Percentiles rank a stretch among this genome's conserved stretches.
Evolutionary conservation across 1,140 invertebrate genomes (phyloP).

Genomic region (Trinorchestia longiramus): DNA sequence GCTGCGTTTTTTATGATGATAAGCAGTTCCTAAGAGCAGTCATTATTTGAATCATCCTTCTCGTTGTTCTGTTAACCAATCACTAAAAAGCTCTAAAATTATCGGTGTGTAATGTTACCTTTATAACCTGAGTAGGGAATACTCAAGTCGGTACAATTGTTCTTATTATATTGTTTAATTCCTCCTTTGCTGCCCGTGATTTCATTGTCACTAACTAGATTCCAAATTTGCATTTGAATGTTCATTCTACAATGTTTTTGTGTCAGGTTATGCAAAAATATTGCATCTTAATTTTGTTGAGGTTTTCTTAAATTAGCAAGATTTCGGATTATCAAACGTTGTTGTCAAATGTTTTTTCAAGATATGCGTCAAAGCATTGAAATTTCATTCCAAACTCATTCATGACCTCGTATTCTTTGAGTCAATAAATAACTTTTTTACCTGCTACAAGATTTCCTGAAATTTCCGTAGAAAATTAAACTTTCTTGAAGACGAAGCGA

Average conservation of each 20-base stretch:
- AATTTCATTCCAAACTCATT: neutral
- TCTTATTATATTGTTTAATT: neutral
- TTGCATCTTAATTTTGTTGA: neutral
- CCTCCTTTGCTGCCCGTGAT: neutral
- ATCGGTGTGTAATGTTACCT: neutral
- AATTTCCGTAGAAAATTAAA: neutral
- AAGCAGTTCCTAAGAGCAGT: neutral
- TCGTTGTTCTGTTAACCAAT: neutral
- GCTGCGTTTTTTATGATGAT: too few relatives aligned
- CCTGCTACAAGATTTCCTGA: neutral
- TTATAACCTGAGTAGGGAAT: neutral
- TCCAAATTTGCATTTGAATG: neutral
- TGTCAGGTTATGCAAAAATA: neutral
- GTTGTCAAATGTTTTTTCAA: neutral
- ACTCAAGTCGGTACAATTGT: neutral
- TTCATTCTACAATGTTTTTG: neutral
- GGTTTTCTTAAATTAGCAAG: neutral
- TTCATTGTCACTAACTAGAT: neutral
- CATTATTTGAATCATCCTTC: neutral
- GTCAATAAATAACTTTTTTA: neutral
- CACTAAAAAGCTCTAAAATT: neutral
- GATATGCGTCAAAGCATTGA: neutral
- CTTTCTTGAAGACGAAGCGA: neutral
- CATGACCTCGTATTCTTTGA: neutral
- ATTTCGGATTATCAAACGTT: neutral